phyloP scores from a whole-genome alignment of 2,113 vertebrate genomes.

The Galeopterus variegatus region DNA sequence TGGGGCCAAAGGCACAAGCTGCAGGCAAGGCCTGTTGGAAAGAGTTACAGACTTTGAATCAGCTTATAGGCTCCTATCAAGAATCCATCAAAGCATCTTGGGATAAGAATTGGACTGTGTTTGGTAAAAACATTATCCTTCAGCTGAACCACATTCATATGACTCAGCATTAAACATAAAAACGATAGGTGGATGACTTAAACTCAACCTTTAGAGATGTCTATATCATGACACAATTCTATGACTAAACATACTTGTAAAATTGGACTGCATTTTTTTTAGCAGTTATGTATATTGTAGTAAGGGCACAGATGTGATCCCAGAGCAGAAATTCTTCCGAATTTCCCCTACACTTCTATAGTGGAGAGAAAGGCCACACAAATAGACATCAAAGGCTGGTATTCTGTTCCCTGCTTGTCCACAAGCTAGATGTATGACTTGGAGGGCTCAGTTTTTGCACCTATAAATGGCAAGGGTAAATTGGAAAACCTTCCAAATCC shows the following conservation, averaged over 20 bases:
- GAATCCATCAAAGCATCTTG: background rate
- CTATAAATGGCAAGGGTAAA: background rate
- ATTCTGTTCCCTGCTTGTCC: background rate
- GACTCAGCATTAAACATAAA: background rate
- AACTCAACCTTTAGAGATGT: background rate
- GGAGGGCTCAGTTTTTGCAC: background rate
- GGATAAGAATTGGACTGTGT: background rate
- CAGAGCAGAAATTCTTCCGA: background rate
- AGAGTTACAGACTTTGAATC: background rate
- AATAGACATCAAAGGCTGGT: background rate
- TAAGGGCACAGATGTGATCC: background rate
- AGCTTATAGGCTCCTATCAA: background rate
- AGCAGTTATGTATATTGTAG: background rate
- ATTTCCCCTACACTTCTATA: background rate
- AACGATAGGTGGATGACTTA: background rate
- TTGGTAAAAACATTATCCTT: background rate
- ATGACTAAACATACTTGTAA: background rate
- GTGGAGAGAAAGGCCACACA: background rate
- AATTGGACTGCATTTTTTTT: background rate
- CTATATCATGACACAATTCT: background rate
- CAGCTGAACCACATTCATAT: background rate
- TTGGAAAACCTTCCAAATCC: background rate
- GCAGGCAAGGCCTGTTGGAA: background rate
- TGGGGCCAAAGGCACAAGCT: background rate
- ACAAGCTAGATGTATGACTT: background rate